phyloP scores from a whole-genome alignment of 35 echinoderm and acorn worm species.

The Heliocidaris tuberculata region DNA sequence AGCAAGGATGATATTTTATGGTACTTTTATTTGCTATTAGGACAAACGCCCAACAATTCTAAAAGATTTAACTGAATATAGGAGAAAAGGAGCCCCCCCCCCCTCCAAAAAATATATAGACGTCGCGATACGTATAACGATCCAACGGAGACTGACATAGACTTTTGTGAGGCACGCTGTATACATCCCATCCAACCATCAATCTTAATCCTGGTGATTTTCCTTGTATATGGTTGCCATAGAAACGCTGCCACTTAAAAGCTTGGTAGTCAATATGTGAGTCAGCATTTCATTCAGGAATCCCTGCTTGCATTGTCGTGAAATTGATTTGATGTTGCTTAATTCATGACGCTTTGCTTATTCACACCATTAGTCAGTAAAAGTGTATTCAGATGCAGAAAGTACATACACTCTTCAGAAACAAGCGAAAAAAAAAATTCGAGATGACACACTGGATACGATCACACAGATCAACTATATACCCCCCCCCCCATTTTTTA shows the following conservation, averaged over 20 bases:
- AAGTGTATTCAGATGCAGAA: not conserved
- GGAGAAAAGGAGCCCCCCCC: not conserved
- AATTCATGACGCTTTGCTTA: not conserved
- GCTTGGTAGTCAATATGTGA: not conserved
- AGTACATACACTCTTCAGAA: not conserved
- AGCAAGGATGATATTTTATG: no score
- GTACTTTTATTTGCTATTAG: no score
- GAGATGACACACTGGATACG: not conserved
- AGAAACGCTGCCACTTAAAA: not conserved
- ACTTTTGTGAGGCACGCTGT: not conserved
- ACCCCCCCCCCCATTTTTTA: not conserved
- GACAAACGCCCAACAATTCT: not conserved
- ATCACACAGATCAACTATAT: not conserved
- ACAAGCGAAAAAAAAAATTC: not conserved
- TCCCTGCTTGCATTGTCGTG: not conserved
- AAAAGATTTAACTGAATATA: not conserved
- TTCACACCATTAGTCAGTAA: not conserved
- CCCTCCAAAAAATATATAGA: not conserved
- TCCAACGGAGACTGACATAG: not conserved
- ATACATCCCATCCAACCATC: not conserved
- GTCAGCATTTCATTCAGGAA: not conserved
- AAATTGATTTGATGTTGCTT: not conserved
- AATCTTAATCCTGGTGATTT: not conserved
- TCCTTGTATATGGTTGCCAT: not conserved
- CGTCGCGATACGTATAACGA: not conserved